Evolutionary conservation across 30 jellyfish, hydroid and myxozoan genomes (phyloP), one percentile per base, ranked within the genome.

Genomic region (Pelagia noctiluca): DNA sequence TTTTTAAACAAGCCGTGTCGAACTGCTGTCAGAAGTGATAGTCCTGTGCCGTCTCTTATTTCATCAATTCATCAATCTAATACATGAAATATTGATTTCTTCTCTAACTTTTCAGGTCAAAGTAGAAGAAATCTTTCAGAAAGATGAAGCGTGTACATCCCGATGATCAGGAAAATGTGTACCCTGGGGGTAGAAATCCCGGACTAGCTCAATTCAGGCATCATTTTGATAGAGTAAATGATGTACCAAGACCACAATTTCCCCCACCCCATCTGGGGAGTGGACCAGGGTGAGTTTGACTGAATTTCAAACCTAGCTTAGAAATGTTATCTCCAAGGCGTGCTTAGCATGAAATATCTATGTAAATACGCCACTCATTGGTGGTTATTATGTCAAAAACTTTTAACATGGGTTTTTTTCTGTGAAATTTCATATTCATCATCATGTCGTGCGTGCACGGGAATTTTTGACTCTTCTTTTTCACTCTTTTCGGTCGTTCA

Each of bases 161-260:
- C 3, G 91, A 80, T 25, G 91, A 80, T 50, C 91, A 80, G 50
- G 91, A 80, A 52, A 80, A 80, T 54, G 81, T 80, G 60, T 80
- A 80, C 76, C 91, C 91, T 23, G 91, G 91, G 8, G 63, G 89
- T 36, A 65, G 91, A n/a, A 46, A 80, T 35, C 84, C 91, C 2
- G 77, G 71, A 2, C 77, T 52, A 19, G 68, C 84, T 1, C 89
- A 78, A 35, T 78, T 78, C 52, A 35, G 91, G 28, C 91, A 80
- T 42, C 91, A 66, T 65, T 80, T 80, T 67, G 91, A 80, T 0
- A 62, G 84, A 35, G 77, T 80, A 0, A 36, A 76, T 0, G 91
- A 80, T 25, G 84, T 80, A 1, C 11, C 97, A 30, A 81, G 97
- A 38, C 97, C 90, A 46, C 90, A 87, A 35, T 89, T 89, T 66